These are phyloP conservation scores for Conus canariensis DNA, from an alignment of 2,888 invertebrate genomes.

Conservation along the genomic window DNA sequence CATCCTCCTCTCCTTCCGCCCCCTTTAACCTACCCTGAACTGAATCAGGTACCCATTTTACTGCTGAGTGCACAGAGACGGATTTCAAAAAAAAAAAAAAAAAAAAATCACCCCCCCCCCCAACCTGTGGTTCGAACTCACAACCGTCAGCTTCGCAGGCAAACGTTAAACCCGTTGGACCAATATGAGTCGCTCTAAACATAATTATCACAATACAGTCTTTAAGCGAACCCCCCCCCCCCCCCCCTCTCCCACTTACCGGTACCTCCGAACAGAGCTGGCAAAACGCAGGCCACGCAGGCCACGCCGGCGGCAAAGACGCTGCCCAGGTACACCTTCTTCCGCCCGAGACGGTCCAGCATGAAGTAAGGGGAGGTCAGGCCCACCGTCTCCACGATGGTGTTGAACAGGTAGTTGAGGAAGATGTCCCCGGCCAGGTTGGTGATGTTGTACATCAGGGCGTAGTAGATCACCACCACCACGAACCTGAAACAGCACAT, in stretches of 20 bases:
- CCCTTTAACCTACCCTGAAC: too few relatives aligned
- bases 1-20: too few relatives aligned
- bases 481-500: conserved; percentile 22
- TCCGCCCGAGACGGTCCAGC: conserved; percentile 26
- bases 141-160: too few relatives aligned
- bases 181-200: neutral
- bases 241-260: neutral
- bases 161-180: too few relatives aligned
- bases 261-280: neutral
- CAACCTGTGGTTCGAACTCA: too few relatives aligned
- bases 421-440: conserved; percentile 24
- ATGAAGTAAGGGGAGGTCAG: neutral
- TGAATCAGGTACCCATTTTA: too few relatives aligned
- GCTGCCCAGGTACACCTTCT: neutral
- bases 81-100: too few relatives aligned
- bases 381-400: neutral
- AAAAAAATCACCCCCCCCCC: too few relatives aligned
- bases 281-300: conserved; percentile 2
- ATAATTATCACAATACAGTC: neutral
- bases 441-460: conserved; percentile 33
- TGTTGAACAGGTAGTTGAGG: conserved; percentile 19
- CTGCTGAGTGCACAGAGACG: too few relatives aligned
- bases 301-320: neutral
- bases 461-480: conserved; percentile 23
- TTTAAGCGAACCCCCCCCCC: too few relatives aligned